Evolutionary conservation across 2,888 invertebrate genomes (phyloP).

Genomic region (Thecocarcelia acutangulata): DNA sequence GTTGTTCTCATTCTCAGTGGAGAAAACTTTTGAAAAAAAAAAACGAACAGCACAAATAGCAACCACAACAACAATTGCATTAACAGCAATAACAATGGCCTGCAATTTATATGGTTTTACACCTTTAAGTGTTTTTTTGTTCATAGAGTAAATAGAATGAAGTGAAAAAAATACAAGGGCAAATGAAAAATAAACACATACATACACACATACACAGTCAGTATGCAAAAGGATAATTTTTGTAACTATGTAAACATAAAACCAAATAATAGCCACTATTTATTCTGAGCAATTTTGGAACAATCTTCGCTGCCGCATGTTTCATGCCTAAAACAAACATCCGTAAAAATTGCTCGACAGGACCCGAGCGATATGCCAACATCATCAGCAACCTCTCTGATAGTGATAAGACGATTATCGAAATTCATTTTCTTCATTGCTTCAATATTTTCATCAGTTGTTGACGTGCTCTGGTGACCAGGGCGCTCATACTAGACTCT

Average conservation of each 20-base stretch:
- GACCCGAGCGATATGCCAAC: no score
- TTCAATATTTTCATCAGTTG: no score
- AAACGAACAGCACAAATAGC: not conserved
- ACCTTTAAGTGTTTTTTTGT: slow-evolving; percentile 61
- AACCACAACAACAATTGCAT: slow-evolving; percentile 3
- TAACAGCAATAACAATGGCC: slow-evolving; percentile 37
- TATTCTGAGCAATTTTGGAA: no score
- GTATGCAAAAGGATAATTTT: not conserved
- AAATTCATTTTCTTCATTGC: no score
- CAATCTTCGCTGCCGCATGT: no score
- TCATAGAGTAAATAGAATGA: slow-evolving; percentile 19
- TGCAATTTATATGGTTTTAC: slow-evolving; percentile 61
- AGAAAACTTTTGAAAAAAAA: slow-evolving; percentile 15
- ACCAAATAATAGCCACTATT: not conserved
- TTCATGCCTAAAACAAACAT: no score
- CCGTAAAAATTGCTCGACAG: no score
- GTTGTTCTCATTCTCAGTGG: slow-evolving; percentile 24
- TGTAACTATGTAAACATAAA: no score
- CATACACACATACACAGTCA: not conserved
- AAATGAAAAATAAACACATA: slow-evolving; percentile 6
- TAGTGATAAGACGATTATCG: no score
- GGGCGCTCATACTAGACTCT: no score
- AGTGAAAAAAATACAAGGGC: slow-evolving; percentile 18
- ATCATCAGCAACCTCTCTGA: no score
- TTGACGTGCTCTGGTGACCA: no score